phyloP scores from a whole-genome alignment of 2,113 vertebrate species.

The Barnardius zonarius region DNA sequence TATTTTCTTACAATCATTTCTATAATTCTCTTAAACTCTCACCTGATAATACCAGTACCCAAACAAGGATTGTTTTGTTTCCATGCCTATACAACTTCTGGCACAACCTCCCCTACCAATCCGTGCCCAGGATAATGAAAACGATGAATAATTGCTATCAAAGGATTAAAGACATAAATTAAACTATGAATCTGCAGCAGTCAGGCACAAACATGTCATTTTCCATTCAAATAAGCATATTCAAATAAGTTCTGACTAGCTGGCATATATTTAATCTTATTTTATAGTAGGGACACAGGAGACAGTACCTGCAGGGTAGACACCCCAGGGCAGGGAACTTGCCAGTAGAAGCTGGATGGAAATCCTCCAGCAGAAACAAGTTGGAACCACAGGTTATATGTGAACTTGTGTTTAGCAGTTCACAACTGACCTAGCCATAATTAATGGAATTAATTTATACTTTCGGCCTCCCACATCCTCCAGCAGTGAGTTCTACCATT shows the following conservation, averaged over 20 bases:
- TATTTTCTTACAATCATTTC: not conserved
- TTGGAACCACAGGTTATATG: not conserved
- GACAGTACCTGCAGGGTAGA: not conserved
- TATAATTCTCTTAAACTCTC: not conserved
- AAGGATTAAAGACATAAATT: not conserved
- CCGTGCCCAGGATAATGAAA: not conserved
- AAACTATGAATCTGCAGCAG: not conserved
- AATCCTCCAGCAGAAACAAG: not conserved
- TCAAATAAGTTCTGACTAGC: not conserved
- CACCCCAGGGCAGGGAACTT: not conserved
- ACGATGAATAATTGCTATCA: not conserved
- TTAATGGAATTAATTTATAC: constrained; percentile 22
- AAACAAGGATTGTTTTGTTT: not conserved
- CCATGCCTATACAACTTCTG: not conserved
- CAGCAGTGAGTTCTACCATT: not conserved
- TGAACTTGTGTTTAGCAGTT: not conserved
- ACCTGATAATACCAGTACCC: not conserved
- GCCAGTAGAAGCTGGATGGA: not conserved
- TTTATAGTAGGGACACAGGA: not conserved
- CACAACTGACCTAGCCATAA: not conserved
- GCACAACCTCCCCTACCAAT: not conserved
- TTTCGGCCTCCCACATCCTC: constrained; percentile 17
- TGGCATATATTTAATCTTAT: not conserved
- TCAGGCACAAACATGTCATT: not conserved
- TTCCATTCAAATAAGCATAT: not conserved